Conservation (phyloP, 2,888 invertebrate species). For the Endomychus coccineus region DNA sequence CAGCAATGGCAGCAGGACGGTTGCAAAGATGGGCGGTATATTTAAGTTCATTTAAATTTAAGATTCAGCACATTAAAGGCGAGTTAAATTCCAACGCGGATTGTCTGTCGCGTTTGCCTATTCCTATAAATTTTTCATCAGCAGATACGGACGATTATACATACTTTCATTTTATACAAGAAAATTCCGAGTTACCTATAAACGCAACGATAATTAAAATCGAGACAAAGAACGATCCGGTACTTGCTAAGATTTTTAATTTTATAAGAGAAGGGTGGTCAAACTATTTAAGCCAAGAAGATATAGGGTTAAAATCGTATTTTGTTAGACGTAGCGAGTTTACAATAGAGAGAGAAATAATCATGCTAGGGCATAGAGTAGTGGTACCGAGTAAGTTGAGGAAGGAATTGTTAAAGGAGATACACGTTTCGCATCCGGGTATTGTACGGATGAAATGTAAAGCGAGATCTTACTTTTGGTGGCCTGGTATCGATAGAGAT, state of each 20-base stretch:
- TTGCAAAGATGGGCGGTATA: conserved; percentile 19
- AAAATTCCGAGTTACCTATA: conserved; percentile 6
- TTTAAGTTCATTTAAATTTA: conserved; percentile 13
- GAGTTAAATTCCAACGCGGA: conserved; percentile 13
- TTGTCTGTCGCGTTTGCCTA: conserved; percentile 11
- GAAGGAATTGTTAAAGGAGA: conserved; percentile 6
- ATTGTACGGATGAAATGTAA: conserved; percentile 6
- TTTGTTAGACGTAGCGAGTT: conserved; percentile 8
- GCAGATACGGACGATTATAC: no score
- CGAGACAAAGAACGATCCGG: not conserved
- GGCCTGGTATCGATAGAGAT: conserved; percentile 8
- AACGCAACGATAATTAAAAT: conserved; percentile 1
- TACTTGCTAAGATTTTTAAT: conserved; percentile 4
- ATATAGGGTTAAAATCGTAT: conserved; percentile 8
- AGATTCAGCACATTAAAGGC: conserved; percentile 16
- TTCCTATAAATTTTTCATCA: no score
- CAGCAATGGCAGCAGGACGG: conserved; percentile 13
- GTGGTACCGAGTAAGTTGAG: conserved; percentile 10
- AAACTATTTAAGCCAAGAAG: not conserved
- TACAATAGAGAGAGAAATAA: conserved; percentile 6
- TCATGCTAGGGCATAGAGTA: conserved; percentile 12
- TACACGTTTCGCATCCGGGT: conserved; percentile 24
- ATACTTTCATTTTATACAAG: no score
- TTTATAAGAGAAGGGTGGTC: conserved; percentile 1
- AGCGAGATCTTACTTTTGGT: conserved; percentile 9